Evolutionary conservation across 2,113 vertebrate genomes (phyloP), one percentile per base, ranked within the genome.

Genomic region (Lepus timidus): DNA sequence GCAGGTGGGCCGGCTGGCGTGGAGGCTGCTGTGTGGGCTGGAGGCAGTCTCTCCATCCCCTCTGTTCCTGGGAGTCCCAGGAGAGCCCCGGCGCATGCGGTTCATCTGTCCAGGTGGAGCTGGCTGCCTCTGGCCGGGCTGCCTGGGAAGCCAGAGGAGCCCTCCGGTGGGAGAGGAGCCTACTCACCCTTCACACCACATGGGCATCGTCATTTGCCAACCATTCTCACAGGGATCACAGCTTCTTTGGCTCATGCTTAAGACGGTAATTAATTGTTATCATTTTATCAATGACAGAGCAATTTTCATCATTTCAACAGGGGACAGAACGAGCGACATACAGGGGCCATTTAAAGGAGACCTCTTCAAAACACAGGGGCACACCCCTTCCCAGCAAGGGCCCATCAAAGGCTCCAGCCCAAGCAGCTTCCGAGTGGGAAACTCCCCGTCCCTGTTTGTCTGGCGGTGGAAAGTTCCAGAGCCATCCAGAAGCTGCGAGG

Each of bases 161-260:
- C 95, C 68, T 68, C 58, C 9, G 67, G 64, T 7, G 13, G 31
- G 23, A 36, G 6, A 76, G 36, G 2, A 44, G 36, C 76, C 86
- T 81, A 87, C 67, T 95, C 71, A 64, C 61, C 84, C 88, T 75
- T 79, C 61, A 29, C 44, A 58, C 71, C 14, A 49, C 79, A 39
- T 16, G 27, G 79, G 80, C 3, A 19, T 62, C 73, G 25, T 27
- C 25, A 5, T 49, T 67, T 4, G 17, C 29, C 80, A 52, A 80
- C 84, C 64, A 52, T 33, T 96, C 58, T 55, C 67, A 75, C 62
- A 93, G 94, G 87, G 80, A 90, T 52, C 71, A 62, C 79, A 95
- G 67, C 74, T 52, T 64, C 88, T 88, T 51, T 55, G 51, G 81
- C 88, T 88, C 62, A 78, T 22, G 80, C 62, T 70, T 82, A 93